Conservation (phyloP, 1,140 invertebrate species). For the Brachionus plicatilis region DNA sequence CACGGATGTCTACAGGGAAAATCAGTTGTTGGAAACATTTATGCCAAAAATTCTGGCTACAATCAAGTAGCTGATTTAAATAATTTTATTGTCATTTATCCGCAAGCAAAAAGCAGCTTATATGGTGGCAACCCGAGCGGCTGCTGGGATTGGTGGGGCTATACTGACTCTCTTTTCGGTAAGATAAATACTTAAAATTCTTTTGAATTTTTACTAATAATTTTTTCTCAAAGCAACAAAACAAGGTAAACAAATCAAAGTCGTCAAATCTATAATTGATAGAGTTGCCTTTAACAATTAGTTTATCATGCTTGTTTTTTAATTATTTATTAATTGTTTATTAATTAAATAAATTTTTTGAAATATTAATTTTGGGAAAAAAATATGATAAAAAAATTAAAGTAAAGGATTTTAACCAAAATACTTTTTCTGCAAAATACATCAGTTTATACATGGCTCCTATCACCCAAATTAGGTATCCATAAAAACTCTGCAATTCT, state of each 20-base stretch:
- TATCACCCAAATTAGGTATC: no score
- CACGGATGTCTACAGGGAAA: slow-evolving; percentile 54
- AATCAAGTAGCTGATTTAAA: slow-evolving; percentile 56
- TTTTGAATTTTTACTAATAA: not conserved
- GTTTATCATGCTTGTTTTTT: not conserved
- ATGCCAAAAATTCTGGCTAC: slow-evolving; percentile 51
- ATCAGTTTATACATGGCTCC: no score
- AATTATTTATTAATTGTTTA: not conserved
- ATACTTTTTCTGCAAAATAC: no score
- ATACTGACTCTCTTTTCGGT: slow-evolving; percentile 47
- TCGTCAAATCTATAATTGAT: slow-evolving; percentile 18
- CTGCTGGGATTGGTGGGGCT: slow-evolving; percentile 57
- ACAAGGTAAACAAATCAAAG: not conserved
- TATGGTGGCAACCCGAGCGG: slow-evolving; percentile 47
- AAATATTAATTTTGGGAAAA: not conserved
- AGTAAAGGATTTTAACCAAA: no score
- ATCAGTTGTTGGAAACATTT: slow-evolving; percentile 50
- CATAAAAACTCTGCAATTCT: no score
- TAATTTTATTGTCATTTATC: slow-evolving; percentile 56
- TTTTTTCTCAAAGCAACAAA: slow-evolving; percentile 9
- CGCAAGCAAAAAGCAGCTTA: slow-evolving; percentile 47
- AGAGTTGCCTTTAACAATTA: not conserved
- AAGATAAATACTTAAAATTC: not conserved
- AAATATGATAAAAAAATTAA: no score
- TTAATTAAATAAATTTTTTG: not conserved